Conservation (phyloP, 2,888 invertebrate genomes). For the Zele albiditarsus region DNA sequence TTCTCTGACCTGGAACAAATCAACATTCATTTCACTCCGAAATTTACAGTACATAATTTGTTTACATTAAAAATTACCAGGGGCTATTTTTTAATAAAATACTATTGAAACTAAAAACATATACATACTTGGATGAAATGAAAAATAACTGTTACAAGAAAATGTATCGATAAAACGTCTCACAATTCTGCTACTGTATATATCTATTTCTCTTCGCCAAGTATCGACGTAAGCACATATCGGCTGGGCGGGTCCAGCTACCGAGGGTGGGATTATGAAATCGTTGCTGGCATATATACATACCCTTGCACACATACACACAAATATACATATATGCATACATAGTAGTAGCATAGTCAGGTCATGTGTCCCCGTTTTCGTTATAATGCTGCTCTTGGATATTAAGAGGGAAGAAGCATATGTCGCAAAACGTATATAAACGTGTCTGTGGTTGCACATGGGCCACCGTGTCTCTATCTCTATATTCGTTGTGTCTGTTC, state of each 20-base stretch:
- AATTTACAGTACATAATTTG: too few species aligned
- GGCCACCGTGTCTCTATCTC: not conserved
- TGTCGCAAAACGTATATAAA: not conserved
- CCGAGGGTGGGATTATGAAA: conserved; percentile 26
- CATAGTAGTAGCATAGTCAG: not conserved
- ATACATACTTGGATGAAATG: too few species aligned
- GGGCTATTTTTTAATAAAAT: too few species aligned
- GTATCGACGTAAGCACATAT: conserved; percentile 27
- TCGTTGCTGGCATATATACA: conserved; percentile 6
- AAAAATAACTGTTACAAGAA: too few species aligned
- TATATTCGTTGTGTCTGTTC: not conserved
- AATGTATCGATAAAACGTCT: not conserved
- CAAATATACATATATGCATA: too few species aligned
- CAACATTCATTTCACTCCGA: too few species aligned
- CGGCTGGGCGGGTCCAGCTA: conserved; percentile 27
- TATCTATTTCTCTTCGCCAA: conserved; percentile 1
- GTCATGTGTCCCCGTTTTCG: not conserved
- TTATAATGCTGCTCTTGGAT: conserved; percentile 1
- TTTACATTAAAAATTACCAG: too few species aligned
- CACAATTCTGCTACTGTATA: not conserved
- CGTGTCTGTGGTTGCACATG: not conserved
- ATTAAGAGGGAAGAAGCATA: conserved; percentile 9
- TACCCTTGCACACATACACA: too few species aligned
- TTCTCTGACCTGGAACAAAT: too few species aligned
- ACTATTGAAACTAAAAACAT: too few species aligned